phyloP scores from a whole-genome alignment of 2,888 invertebrate species.

The Drosophila trichaetosa region DNA sequence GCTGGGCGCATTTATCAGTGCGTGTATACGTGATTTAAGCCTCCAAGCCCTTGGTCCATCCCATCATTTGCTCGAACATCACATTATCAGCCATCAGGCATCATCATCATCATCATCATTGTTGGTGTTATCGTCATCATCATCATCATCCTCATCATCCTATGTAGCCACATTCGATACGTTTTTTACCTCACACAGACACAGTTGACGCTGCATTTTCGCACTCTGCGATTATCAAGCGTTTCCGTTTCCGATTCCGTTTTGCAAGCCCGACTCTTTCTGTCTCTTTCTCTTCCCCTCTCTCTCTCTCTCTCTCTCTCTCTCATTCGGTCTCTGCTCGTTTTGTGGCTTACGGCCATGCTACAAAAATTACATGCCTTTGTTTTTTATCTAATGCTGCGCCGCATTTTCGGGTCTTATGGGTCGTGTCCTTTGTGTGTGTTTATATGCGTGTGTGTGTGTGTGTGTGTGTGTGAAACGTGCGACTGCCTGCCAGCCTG shows the following conservation, averaged over 20 bases:
- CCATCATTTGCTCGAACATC: slow-evolving; percentile 15
- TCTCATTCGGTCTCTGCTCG: slow-evolving; percentile 40
- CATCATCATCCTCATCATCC: slow-evolving; percentile 32
- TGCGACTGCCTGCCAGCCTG: slow-evolving; percentile 25
- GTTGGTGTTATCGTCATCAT: slow-evolving; percentile 27
- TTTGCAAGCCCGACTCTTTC: slow-evolving; percentile 25
- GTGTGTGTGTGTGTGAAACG: slow-evolving; percentile 29
- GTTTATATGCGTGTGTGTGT: slow-evolving; percentile 1
- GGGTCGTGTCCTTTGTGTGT: slow-evolving; percentile 33
- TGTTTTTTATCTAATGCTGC: slow-evolving; percentile 73
- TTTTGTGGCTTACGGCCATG: slow-evolving; percentile 70
- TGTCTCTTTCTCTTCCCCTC: slow-evolving; percentile 38
- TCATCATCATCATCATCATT: slow-evolving; percentile 41
- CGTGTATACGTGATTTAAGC: slow-evolving; percentile 68
- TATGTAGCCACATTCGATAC: slow-evolving; percentile 40
- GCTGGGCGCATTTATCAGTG: slow-evolving; percentile 68
- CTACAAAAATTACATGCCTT: slow-evolving; percentile 72
- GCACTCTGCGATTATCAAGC: slow-evolving; percentile 72
- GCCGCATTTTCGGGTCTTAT: slow-evolving; percentile 62
- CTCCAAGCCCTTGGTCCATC: slow-evolving; percentile 5
- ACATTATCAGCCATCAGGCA: slow-evolving; percentile 56
- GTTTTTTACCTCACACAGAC: slow-evolving; percentile 50
- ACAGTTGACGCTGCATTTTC: slow-evolving; percentile 73
- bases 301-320: slow-evolving; percentile 26
- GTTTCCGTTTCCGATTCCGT: slow-evolving; percentile 67